Evolutionary conservation across 2,797 vertebrate genomes (phyloP), one percentile per base, ranked within the genome.

Genomic region (Leuciscus waleckii): DNA sequence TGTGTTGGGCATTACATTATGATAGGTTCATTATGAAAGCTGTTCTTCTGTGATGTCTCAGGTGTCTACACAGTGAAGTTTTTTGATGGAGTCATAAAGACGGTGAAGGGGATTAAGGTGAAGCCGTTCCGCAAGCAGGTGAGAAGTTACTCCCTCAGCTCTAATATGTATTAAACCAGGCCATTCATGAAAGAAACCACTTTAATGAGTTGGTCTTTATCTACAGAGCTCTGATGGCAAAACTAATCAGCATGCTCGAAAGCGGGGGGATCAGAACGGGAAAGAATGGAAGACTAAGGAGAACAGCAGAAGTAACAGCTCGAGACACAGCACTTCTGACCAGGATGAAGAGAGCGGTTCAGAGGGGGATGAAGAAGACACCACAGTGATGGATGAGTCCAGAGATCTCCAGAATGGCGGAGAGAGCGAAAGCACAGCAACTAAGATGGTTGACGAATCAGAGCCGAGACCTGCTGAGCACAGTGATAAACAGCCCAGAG

Each of bases 51-150:
- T 58, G 26, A 21, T 71, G 51, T 46, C 6, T 17, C 91, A 99
- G 98, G 96, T 88, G 97, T 96, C 7, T 99, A 98, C 94, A 99
- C 97, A 43, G 98, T 99, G 91, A 97, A 97, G 68, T 99, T 99
- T 94, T 99, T 96, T 86, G 98, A 99, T 89, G 98, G 98, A 65
- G 97, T 99, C 91, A 93, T 99, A 92, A 97, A 97, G 92, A 98
- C 96, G 6, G 98, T 99, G 90, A 99, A 98, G 93, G 97, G 97
- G 87, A 97, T 98, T 88, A 98, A 99, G 90, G 94, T 99, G 90
- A 99, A 99, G 95, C 96, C 97, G 82, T 96, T 97, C 94, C 94
- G 93, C 91, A 96, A 97, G 92, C 95, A 97, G 92, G 98, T 98
- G 91, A 95, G 96, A 91, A 80, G 74, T 14, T 7, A 86, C 87